These are phyloP conservation scores for Limenitis camilla DNA, from an alignment of 2,888 invertebrate genomes.

Conservation along the genomic window DNA sequence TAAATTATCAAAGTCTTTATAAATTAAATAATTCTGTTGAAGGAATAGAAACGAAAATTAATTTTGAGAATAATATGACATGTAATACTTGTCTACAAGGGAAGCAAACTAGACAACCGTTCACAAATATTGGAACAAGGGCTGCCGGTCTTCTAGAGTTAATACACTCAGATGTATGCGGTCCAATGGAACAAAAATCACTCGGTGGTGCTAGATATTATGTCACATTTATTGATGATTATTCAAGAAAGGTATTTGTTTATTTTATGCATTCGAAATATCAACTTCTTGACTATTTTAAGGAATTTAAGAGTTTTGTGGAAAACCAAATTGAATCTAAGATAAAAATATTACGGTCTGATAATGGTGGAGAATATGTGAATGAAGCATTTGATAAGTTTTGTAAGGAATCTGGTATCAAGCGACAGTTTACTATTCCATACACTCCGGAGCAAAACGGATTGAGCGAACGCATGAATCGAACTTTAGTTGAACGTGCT, in stretches of 20 bases:
- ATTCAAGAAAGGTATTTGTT: slow-evolving; percentile 14
- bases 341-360: slow-evolving; percentile 15
- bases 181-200: slow-evolving; percentile 14
- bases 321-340: slow-evolving; percentile 15
- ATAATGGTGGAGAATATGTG: slow-evolving; percentile 9
- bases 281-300: slow-evolving; percentile 6
- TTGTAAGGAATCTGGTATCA: slow-evolving; percentile 33
- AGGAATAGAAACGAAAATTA: slow-evolving; percentile 2
- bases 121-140: slow-evolving; percentile 16
- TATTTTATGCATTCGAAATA: slow-evolving; percentile 15
- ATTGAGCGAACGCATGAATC: slow-evolving; percentile 29
- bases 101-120: slow-evolving; percentile 16
- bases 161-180: slow-evolving; percentile 20
- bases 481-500: slow-evolving; percentile 15
- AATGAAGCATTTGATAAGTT: slow-evolving; percentile 18
- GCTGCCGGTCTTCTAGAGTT: slow-evolving; percentile 17
- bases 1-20: slow-evolving; percentile 20
- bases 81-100: slow-evolving; percentile 15
- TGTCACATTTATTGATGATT: slow-evolving; percentile 19
- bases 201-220: slow-evolving; percentile 1
- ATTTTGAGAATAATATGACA: slow-evolving; percentile 5
- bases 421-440: slow-evolving; percentile 24
- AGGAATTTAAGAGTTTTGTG: slow-evolving; percentile 10
- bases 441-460: slow-evolving; percentile 36
- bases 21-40: slow-evolving; percentile 15